A percentile compares a stretch with the other conserved stretches of the same genome.
phyloP scores from a whole-genome alignment of 2,113 vertebrate genomes.

The Heterocephalus glaber region DNA sequence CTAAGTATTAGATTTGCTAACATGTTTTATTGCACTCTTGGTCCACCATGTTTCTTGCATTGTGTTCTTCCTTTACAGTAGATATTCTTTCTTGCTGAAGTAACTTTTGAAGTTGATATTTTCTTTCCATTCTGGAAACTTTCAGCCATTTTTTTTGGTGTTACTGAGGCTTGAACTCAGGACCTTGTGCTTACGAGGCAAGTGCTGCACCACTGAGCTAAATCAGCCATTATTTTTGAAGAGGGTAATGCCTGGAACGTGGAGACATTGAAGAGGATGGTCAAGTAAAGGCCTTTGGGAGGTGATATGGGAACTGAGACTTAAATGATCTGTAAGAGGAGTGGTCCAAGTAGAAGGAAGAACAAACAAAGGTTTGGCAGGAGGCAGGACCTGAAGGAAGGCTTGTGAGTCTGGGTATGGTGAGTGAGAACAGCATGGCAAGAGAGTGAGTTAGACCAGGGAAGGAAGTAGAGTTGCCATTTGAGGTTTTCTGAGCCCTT shows the following conservation, averaged over 20 bases:
- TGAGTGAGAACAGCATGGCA: background rate
- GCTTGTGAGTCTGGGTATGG: background rate
- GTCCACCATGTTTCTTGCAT: background rate
- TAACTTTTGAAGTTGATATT: background rate
- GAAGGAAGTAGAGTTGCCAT: background rate
- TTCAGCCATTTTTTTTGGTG: background rate
- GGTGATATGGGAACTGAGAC: background rate
- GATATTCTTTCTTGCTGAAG: conserved; percentile 24
- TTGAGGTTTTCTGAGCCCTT: background rate
- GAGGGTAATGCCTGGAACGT: background rate
- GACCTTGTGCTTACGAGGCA: too few relatives aligned
- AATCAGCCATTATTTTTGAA: conserved; percentile 2
- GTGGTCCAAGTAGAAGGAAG: background rate
- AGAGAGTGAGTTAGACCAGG: background rate
- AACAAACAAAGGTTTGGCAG: background rate
- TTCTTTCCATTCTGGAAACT: conserved; percentile 3
- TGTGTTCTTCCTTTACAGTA: background rate
- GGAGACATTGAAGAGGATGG: background rate
- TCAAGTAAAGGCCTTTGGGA: background rate
- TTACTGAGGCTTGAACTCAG: too few relatives aligned
- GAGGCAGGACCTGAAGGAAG: background rate
- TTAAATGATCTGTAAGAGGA: background rate
- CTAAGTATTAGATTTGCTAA: too few relatives aligned
- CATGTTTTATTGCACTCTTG: background rate
- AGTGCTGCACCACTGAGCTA: too few relatives aligned